These are phyloP conservation scores for Caenorhabditis sp. DNA, from an alignment of 2,888 invertebrate genomes.

Conservation along the genomic window DNA sequence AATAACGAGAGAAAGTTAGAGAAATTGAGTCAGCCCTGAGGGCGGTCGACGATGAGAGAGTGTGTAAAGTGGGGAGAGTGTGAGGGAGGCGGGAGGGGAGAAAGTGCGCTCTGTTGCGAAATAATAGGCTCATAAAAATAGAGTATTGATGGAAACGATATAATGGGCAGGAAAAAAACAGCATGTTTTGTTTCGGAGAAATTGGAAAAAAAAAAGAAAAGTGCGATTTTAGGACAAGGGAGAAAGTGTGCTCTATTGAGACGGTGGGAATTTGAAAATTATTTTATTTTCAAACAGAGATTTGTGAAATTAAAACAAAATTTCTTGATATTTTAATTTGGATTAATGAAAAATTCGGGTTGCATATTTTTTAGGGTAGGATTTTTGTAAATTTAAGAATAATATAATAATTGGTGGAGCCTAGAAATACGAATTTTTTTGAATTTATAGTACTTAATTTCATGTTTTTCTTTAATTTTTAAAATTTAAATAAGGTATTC, in stretches of 20 bases:
- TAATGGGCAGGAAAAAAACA: background rate
- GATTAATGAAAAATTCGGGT: too few species aligned
- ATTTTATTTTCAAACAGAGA: too few species aligned
- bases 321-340: too few species aligned
- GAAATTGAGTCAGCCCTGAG: constrained; percentile 13
- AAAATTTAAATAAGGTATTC: too few species aligned
- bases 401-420: too few species aligned
- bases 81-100: constrained; percentile 13
- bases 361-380: too few species aligned
- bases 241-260: background rate
- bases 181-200: background rate
- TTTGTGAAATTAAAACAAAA: too few species aligned
- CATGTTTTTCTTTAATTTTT: too few species aligned
- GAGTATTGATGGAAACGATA: background rate
- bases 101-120: constrained; percentile 30
- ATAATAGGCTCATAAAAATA: background rate
- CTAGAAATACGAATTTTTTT: too few species aligned
- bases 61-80: background rate
- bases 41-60: constrained; percentile 3
- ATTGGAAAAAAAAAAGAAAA: background rate
- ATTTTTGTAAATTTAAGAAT: too few species aligned
- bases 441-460: too few species aligned
- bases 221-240: background rate
- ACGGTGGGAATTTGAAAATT: background rate
- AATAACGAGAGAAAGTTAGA: constrained; percentile 5